Conservation (phyloP, 2,797 vertebrate genomes). For the Threskiornis aethiopicus region DNA sequence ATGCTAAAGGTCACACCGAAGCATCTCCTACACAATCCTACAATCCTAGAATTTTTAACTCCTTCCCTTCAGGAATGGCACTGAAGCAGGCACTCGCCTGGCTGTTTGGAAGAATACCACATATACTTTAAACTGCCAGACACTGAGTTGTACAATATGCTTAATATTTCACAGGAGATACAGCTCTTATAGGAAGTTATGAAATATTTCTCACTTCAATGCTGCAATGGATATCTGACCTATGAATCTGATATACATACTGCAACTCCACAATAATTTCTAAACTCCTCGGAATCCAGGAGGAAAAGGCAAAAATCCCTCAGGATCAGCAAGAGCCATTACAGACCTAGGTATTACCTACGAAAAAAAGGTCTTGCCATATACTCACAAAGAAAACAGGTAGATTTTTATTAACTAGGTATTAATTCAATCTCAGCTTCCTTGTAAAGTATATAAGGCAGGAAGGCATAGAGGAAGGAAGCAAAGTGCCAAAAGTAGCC, state of each 20-base stretch:
- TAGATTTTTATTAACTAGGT: not conserved
- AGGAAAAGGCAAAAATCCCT: not conserved
- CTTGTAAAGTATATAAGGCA: not conserved
- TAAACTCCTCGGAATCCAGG: not conserved
- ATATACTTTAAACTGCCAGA: not conserved
- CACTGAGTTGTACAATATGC: not conserved
- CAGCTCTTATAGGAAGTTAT: not conserved
- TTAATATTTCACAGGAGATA: not conserved
- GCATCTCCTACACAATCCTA: not conserved
- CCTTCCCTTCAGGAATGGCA: not conserved
- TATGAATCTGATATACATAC: not conserved
- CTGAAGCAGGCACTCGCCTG: not conserved
- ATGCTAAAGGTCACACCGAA: conserved; percentile 46
- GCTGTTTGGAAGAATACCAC: not conserved
- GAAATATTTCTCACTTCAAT: not conserved
- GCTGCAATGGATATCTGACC: not conserved
- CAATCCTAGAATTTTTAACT: conserved; percentile 5
- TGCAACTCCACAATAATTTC: not conserved
- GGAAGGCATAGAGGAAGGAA: not conserved
- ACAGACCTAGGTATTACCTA: not conserved
- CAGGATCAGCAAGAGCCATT: not conserved
- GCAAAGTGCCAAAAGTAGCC: not conserved
- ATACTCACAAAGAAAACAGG: not conserved
- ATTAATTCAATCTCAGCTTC: not conserved
- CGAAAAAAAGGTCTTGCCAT: not conserved